Base-by-base conservation (phyloP, 2,888 invertebrate genomes). In the Yponomeuta malinellus region DNA sequence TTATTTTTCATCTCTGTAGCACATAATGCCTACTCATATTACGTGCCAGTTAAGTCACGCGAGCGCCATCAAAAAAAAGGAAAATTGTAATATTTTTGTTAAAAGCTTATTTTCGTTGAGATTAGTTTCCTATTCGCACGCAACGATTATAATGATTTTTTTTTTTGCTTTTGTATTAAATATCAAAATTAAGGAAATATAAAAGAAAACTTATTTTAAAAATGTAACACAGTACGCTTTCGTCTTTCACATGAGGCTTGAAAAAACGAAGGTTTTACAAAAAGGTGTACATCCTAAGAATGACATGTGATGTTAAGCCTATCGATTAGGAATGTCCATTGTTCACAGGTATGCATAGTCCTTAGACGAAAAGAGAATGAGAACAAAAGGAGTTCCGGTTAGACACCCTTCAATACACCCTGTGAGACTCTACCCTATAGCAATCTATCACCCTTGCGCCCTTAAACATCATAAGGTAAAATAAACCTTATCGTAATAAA, bases 1-100 rank as follows among this genome's bases (percentile, higher is more conserved):
- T 59, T 59, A 4, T 59, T 80, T 82, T 82, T 80, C 48, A 79
- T 81, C 52, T 15, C 43, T 43, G 8, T 43, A 74, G 80, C 74
- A 75, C 77, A 76, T 78, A 78, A 77, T 78, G 78, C 75, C 78
- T 77, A 76, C 75, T 80, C 78, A 82, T 80, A 82, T 86, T 80
- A 85, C 81, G 81, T 83, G 81, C 77, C 72, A 73, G 73, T 71
- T 48, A 69, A 66, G 77, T 76, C 84, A 85, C 84, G 84, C 85
- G 71, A 85, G 72, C 71, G 63, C 72, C 63, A 73, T 72, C 59
- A 71, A 71, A 66, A 72, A 23, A 72, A 73, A 68, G 68, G 63
- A 71, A 71, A 77, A 78, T 76, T 80, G 15, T 59, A 81, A 81
- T 81, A 79, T 82, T 71, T 23, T 71, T 71, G 71, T 72, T 68